Evolutionary conservation across 2,888 invertebrate genomes (phyloP).

Genomic region (Campopleginae sp.): DNA sequence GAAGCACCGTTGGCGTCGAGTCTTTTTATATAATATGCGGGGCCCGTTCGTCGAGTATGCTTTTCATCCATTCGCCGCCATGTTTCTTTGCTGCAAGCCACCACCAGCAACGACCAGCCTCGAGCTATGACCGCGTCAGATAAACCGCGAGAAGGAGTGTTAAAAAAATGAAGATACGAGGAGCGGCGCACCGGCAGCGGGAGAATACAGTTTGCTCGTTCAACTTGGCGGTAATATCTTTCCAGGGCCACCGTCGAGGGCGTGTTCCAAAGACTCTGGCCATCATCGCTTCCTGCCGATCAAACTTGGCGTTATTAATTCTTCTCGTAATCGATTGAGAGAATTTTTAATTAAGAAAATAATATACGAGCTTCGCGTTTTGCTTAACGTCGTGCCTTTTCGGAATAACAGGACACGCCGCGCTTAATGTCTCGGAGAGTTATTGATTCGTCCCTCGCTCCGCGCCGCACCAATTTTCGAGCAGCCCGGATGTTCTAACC

Average conservation of each 20-base stretch:
- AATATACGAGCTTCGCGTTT: conserved; percentile 31
- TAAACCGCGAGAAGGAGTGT: conserved; percentile 7
- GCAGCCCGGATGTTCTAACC: not conserved
- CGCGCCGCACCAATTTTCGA: not conserved
- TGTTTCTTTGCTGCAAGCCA: conserved; percentile 23
- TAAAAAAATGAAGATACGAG: conserved; percentile 42
- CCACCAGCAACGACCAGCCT: not conserved
- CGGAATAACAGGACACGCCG: conserved; percentile 37
- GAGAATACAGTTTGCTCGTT: conserved; percentile 30
- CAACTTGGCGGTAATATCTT: conserved; percentile 43
- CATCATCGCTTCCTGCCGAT: conserved; percentile 59
- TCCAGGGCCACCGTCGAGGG: conserved; percentile 49
- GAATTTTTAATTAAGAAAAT: conserved; percentile 63
- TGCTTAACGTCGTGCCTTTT: conserved; percentile 19
- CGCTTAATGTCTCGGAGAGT: conserved; percentile 7
- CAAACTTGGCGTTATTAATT: conserved; percentile 61
- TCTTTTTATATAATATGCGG: conserved; percentile 8
- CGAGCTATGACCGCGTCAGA: not conserved
- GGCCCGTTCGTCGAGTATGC: conserved; percentile 15
- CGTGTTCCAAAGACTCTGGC: conserved; percentile 46
- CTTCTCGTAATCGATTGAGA: conserved; percentile 62
- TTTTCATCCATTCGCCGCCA: conserved; percentile 41
- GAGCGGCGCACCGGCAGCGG: too few species aligned
- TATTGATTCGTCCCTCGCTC: conserved; percentile 33
- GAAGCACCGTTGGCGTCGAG: conserved; percentile 34